Conservation (phyloP, 1,140 invertebrate genomes). For the Drosophila pachea region DNA sequence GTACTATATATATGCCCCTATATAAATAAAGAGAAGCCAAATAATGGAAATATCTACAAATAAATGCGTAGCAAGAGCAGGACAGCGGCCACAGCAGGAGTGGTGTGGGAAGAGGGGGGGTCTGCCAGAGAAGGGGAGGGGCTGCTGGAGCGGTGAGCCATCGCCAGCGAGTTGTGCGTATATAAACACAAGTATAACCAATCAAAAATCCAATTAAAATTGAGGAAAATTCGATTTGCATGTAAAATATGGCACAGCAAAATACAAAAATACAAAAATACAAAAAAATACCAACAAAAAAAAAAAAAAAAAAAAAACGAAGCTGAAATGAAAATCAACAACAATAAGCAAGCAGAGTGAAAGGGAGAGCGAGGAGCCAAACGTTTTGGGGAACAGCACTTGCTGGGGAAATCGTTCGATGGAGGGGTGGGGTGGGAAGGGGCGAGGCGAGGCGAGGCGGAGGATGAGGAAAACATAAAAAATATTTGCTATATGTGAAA, state of each 20-base stretch:
- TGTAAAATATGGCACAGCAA: slow-evolving; percentile 75
- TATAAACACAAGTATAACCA: slow-evolving; percentile 78
- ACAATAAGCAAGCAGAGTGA: slow-evolving; percentile 18
- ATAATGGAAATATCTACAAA: slow-evolving; percentile 6
- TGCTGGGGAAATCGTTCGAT: too few species aligned
- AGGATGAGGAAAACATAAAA: slow-evolving; percentile 59
- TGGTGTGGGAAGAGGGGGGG: neutral
- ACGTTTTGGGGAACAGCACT: slow-evolving; percentile 30
- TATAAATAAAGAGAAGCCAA: neutral
- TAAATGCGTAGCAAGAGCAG: slow-evolving; percentile 21
- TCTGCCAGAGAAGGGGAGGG: too few species aligned
- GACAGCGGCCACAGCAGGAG: too few species aligned
- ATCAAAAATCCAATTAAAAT: slow-evolving; percentile 79
- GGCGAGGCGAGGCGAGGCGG: neutral
- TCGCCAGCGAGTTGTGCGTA: slow-evolving; percentile 63
- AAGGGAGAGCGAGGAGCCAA: slow-evolving; percentile 27
- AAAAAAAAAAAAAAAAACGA: slow-evolving; percentile 31
- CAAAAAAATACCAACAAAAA: slow-evolving; percentile 66
- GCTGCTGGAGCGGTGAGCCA: slow-evolving; percentile 33
- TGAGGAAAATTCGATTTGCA: slow-evolving; percentile 79
- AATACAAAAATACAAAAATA: slow-evolving; percentile 14
- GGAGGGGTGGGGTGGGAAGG: neutral
- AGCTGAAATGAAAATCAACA: slow-evolving; percentile 24
- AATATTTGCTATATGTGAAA: slow-evolving; percentile 74
- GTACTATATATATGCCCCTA: neutral